Conservation (phyloP, 1,140 invertebrate species). For the Drosophila miranda region DNA sequence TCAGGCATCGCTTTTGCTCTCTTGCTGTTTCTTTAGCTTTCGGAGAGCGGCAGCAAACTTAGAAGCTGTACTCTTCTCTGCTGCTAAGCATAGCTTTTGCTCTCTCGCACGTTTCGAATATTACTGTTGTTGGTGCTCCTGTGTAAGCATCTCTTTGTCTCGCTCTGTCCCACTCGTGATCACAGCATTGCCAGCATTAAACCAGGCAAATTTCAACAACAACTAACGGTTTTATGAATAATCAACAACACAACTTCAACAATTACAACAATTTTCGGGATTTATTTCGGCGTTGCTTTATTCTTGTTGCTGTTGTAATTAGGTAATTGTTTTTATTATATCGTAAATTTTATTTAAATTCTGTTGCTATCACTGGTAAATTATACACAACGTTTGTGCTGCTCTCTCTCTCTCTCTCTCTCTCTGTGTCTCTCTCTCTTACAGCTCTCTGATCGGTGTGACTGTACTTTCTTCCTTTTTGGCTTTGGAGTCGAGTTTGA, state of each 20-base stretch:
- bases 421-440: neutral
- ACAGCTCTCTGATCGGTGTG: conserved; percentile 2
- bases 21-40: neutral
- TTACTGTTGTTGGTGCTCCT: conserved; percentile 1
- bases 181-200: conserved; percentile 36
- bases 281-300: conserved; percentile 20
- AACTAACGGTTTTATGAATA: conserved; percentile 28
- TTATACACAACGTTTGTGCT: conserved; percentile 23
- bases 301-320: conserved; percentile 21
- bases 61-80: no score
- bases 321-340: conserved; percentile 14
- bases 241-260: conserved; percentile 52
- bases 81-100: conserved; percentile 20
- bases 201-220: conserved; percentile 13
- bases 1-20: neutral
- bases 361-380: conserved; percentile 68
- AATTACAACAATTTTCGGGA: conserved; percentile 40
- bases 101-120: neutral
- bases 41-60: neutral
- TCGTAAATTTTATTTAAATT: conserved; percentile 61
- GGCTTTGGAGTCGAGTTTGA: neutral
- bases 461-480: conserved; percentile 16
- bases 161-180: conserved; percentile 15
- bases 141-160: conserved; percentile 4
- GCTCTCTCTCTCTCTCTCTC: no score